Base-by-base conservation (phyloP, 2,113 vertebrate genomes). In the Pangasianodon hypophthalmus region DNA sequence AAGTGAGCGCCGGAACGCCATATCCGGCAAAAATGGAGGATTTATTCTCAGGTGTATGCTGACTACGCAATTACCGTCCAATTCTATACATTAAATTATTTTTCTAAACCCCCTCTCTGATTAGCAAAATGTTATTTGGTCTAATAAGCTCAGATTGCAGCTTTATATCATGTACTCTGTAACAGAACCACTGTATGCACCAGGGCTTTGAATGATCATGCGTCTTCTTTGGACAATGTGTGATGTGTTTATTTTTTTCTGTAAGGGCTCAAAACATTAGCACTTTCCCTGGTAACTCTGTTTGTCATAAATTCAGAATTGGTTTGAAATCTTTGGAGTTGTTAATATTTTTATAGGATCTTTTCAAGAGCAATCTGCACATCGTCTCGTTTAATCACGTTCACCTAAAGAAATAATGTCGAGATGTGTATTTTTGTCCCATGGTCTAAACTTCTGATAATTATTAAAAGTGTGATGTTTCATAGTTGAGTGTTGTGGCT, bases 21-120 rank as follows among this genome's bases (percentile, higher is more conserved):
- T 64, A 13, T 41, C 73, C 37, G 29, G 48, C 85, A 84, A 50
- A 50, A 46, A 82, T 87, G 88, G 75, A 82, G 50, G 37, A 82
- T 81, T 69, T 32, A 24, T 83, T 90, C 89, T 91, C 88, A 92
- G 91, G 91, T 89, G 80, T 90, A 64, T 56, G 41, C 64, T 24
- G 18, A 84, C 46, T 85, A 41, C 79, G 77, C 52, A 41, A 46
- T 87, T 88, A 83, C 58, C 81, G 18, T 46, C 73, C 19, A 69
- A 67, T 83, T 41, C 60, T 56, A 62, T 90, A 58, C 32, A 4
- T 90, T 83, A 83, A 83, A 83, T 88, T 52, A 84, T 84, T 84
- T 84, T 62, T 87, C 24, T 19, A 64, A 44, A 26, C n/a, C 80
- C 71, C 79, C 50, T 41, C 21, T 24, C 10, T 32, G 13, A 29